phyloP scores from a whole-genome alignment of 1,140 invertebrate species.

The Drosophila kurseongensis region DNA sequence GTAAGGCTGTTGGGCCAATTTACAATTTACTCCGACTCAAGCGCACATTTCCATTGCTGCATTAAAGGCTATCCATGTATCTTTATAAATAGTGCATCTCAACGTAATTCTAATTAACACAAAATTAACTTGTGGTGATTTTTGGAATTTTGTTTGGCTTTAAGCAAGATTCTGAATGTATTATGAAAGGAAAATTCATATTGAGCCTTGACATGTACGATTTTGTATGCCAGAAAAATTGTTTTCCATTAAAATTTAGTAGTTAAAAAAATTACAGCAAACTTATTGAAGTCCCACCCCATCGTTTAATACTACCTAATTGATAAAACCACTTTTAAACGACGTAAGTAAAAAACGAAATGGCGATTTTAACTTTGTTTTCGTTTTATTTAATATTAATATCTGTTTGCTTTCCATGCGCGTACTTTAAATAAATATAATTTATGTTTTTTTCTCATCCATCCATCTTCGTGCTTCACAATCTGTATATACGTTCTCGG shows the following conservation, averaged over 20 bases:
- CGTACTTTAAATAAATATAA: conserved; percentile 83
- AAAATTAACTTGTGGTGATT: background rate
- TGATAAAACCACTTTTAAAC: background rate
- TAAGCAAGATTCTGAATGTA: background rate
- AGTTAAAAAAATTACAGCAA: background rate
- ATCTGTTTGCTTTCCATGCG: conserved; percentile 82
- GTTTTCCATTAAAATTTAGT: conserved; percentile 14
- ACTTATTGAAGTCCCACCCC: too few relatives aligned
- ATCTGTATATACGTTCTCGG: conserved; percentile 58
- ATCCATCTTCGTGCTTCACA: conserved; percentile 34
- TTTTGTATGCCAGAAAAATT: conserved; percentile 5
- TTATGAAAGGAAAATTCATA: conserved; percentile 1
- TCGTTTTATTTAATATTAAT: conserved; percentile 83
- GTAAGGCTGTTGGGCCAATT: conserved; percentile 19
- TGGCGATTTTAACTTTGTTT: conserved; percentile 66
- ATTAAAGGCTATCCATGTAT: conserved; percentile 22
- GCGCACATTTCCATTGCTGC: conserved; percentile 54
- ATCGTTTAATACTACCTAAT: background rate
- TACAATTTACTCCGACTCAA: conserved; percentile 20
- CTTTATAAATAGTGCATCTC: background rate
- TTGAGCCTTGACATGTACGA: background rate
- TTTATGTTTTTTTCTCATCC: conserved; percentile 65
- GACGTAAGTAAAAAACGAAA: conserved; percentile 1
- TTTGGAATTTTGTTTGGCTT: conserved; percentile 8
- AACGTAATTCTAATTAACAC: background rate